phyloP scores from a whole-genome alignment of 2,797 vertebrate genomes.

The Sphenopsis melanotis region DNA sequence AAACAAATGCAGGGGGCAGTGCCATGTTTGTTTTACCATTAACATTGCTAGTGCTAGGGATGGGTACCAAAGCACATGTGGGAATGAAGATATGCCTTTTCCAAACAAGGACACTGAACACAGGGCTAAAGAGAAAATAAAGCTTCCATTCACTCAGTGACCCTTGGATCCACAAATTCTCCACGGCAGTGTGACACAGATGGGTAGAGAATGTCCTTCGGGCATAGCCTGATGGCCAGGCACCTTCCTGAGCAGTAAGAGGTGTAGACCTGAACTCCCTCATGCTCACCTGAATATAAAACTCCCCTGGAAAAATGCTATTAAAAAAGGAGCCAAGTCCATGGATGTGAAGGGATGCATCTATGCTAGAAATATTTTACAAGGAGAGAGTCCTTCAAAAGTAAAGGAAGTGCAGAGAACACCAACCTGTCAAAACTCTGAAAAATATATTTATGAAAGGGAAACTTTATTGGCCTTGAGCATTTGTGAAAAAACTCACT shows the following conservation, averaged over 20 bases:
- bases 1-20: not conserved
- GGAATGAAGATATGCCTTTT: not conserved
- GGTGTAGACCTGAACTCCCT: not conserved
- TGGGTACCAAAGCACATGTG: not conserved
- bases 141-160: not conserved
- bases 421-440: not conserved
- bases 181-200: not conserved
- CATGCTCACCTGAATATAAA: not conserved
- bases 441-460: not conserved
- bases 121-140: not conserved
- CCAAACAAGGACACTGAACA: not conserved
- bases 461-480: not conserved
- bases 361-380: not conserved
- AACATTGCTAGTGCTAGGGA: not conserved
- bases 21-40: not conserved
- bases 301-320: not conserved
- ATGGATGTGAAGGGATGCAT: not conserved
- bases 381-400: not conserved
- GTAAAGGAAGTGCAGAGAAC: not conserved
- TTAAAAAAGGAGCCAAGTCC: not conserved
- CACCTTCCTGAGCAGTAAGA: not conserved
- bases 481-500: not conserved
- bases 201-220: not conserved
- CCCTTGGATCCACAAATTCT: not conserved
- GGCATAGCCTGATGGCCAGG: not conserved